Evolutionary conservation across 2,113 vertebrate genomes (phyloP), one percentile per base, ranked within the genome.

Genomic region (Axis porcinus): DNA sequence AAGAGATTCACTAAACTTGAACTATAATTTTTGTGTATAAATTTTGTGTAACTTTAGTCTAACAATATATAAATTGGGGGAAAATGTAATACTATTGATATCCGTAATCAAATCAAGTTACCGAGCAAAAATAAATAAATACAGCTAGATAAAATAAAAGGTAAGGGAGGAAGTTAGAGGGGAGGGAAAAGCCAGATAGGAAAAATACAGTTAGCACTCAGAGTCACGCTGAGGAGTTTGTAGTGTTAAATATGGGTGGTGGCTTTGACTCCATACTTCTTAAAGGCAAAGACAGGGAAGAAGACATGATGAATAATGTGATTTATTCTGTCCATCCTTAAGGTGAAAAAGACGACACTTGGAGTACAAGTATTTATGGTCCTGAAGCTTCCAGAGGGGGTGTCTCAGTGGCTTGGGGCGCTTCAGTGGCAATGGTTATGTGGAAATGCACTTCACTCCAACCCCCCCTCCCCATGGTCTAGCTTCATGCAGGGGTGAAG

Each of bases 371-470:
- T 36, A 30, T 36, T n/a, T 25, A 0, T 33, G 36, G 45, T 23
- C 43, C 82, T 40, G 33, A 19, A 62, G 54, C 50, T 67, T 16
- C 2, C 0, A 60, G 47, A 30, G n/a, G 25, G 82, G 6, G 2
- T 1, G 11, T 67, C 43, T 21, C 43, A 4, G 45, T 13, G 5
- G 8, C 52, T 3, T 6, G 13, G 7, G 70, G 40, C 2, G 2
- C 21, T 19, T 36, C 15, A 1, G 36, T 15, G 28, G 2, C 1
- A 0, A 6, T 0, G 7, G 45, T 43, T 74, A 17, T 60, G 36
- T 7, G 2, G 2, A 10, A 33, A 5, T 3, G 11, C 3, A 5
- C 17, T 3, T 86, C 67, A 23, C 19, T 17, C 62, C 30, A 2
- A 1, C 15, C 15, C 15, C 15, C 3, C 23, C 55, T 50, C 55